Conservation (phyloP, 2,113 vertebrate genomes). For the Dicentrarchus labrax region DNA sequence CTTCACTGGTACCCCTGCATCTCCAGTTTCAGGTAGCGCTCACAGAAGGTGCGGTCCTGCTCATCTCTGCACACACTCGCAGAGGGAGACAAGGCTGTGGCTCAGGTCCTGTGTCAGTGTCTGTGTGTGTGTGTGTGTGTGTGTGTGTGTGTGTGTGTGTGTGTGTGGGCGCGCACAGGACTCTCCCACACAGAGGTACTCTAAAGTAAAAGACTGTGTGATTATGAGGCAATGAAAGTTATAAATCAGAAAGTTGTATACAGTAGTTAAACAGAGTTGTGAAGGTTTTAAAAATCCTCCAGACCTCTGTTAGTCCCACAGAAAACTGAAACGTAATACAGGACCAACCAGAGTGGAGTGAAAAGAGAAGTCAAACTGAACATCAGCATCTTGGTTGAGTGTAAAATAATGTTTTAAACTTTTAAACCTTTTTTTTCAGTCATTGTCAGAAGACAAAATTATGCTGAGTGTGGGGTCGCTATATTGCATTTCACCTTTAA, state of each 20-base stretch:
- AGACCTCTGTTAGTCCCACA: too few relatives aligned
- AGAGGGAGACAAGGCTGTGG: slow-evolving; percentile 58
- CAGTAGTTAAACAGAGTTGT: neutral
- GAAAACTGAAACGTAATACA: neutral
- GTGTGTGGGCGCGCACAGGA: slow-evolving; percentile 21
- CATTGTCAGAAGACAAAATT: too few relatives aligned
- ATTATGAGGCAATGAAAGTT: slow-evolving; percentile 4
- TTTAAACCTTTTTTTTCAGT: neutral
- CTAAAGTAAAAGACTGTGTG: neutral
- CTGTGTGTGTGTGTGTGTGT: slow-evolving; percentile 46
- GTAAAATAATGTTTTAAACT: too few relatives aligned
- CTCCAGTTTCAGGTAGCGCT: slow-evolving; percentile 83
- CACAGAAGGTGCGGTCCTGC: slow-evolving; percentile 76
- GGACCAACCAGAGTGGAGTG: neutral
- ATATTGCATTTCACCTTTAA: neutral
- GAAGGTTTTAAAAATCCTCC: neutral
- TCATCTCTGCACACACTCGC: slow-evolving; percentile 73
- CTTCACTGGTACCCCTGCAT: slow-evolving; percentile 81
- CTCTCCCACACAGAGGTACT: slow-evolving; percentile 28
- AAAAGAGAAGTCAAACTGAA: neutral
- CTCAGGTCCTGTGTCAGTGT: slow-evolving; percentile 39
- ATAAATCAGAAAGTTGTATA: neutral
- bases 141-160: slow-evolving; percentile 44
- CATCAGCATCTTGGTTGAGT: neutral
- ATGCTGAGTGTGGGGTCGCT: neutral